A percentile compares a stretch with the other conserved stretches of the same genome.
Conservation (phyloP, 2,113 vertebrate species). For the Brachypodius melanocephalos region DNA sequence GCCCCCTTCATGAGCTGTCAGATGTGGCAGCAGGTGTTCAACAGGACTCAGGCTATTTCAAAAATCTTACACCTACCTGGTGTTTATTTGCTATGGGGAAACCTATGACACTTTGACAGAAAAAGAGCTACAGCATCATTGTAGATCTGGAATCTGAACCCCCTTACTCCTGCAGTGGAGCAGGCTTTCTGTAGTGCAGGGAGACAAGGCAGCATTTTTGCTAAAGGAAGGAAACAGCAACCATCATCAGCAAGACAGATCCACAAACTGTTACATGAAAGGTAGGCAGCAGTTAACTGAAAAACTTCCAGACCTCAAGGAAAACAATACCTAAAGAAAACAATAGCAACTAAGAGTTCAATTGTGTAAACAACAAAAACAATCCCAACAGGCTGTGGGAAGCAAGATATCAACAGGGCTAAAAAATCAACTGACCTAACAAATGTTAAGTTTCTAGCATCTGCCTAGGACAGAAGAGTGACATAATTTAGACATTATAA, state of each 20-base stretch:
- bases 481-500: not conserved
- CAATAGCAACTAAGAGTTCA: not conserved
- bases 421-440: not conserved
- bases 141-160: not conserved
- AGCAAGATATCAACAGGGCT: not conserved
- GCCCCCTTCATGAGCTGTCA: not conserved
- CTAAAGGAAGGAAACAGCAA: not conserved
- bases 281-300: not conserved
- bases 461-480: not conserved
- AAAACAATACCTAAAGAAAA: not conserved
- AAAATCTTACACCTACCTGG: not conserved
- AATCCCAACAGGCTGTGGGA: not conserved
- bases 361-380: not conserved
- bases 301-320: not conserved
- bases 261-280: not conserved
- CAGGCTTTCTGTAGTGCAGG: not conserved
- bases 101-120: not conserved
- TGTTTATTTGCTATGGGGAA: not conserved
- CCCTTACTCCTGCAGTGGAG: not conserved
- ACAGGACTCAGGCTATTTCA: not conserved
- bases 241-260: not conserved
- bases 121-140: not conserved
- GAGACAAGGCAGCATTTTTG: not conserved
- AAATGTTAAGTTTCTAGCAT: not conserved
- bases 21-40: not conserved